Evolutionary conservation across 2,888 invertebrate genomes (phyloP), one percentile per base, ranked within the genome.

Genomic region (Macrophya alboannulata): DNA sequence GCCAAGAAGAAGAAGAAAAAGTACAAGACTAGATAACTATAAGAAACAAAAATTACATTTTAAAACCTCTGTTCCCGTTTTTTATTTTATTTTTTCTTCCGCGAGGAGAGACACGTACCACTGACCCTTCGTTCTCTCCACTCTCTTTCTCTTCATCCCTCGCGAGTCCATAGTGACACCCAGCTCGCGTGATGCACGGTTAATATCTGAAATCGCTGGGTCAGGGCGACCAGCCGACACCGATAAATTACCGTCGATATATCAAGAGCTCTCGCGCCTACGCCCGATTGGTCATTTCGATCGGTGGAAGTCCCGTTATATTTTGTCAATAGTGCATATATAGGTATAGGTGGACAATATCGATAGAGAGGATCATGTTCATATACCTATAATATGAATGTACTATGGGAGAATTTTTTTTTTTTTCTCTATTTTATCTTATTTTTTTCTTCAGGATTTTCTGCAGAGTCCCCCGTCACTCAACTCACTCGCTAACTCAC

Each of bases 161-260:
- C 25, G 51, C n/a, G 25, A 45, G 17, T 45, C 43, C 21, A 25
- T 77, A 37, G 77, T 77, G 31, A 55, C 31, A 40, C 62, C 31
- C 15, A 43, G 81, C 25, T 43, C 81, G 43, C 68, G 65, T 83
- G 83, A 68, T 71, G 83, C 51, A 68, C 48, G 83, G 68, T 87
- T 86, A 71, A 86, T 87, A 87, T 86, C 86, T 84, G 86, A 85
- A 86, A 87, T 83, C 85, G 86, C 84, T 86, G 71, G 82, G 74
- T 84, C 84, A 84, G 84, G 55, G 76, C 59, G 74, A 84, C 74
- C 51, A 48, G 86, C 68, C 74, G 82, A 85, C 68, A 45, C 86
- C 88, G 85, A 88, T 88, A 85, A 88, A 88, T 88, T 88, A 87
- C 85, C 85, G 85, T 68, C 71, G 71, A 65, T 85, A 86, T 86